Percentiles rank a stretch among this genome's conserved stretches.
Evolutionary conservation across 2,888 invertebrate genomes (phyloP).

Genomic region (Melitaea athalia): DNA sequence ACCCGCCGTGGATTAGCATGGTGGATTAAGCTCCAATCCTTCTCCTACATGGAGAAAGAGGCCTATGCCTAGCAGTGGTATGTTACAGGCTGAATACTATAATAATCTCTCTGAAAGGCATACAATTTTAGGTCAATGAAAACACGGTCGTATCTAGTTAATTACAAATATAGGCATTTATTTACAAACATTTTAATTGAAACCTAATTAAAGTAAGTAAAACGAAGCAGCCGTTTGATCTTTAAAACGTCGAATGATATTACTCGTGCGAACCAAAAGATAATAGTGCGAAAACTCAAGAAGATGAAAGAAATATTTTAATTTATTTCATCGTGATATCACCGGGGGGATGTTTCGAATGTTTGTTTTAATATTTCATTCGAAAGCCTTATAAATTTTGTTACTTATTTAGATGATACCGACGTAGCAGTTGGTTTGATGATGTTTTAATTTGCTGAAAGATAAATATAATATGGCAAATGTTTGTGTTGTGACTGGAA

Average conservation of each 20-base stretch:
- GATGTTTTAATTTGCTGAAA: no score
- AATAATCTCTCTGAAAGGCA: neutral
- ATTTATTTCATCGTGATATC: neutral
- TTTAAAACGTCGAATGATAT: neutral
- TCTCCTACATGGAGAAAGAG: no score
- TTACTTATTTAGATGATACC: no score
- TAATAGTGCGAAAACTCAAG: neutral
- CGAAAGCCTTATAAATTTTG: no score
- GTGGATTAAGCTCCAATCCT: no score
- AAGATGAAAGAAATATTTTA: neutral
- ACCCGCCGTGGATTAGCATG: no score
- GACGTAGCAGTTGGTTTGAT: no score
- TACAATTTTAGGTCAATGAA: neutral
- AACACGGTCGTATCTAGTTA: neutral
- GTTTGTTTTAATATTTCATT: neutral
- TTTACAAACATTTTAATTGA: neutral
- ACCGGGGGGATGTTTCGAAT: neutral
- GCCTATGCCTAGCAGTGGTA: no score
- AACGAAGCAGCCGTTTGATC: neutral
- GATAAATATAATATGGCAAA: no score
- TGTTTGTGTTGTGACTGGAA: no score
- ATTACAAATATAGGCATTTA: neutral
- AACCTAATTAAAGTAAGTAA: neutral
- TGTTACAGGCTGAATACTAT: no score
- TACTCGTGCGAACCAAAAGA: neutral